Evolutionary conservation across 2,797 vertebrate genomes (phyloP), one percentile per base, ranked within the genome.

Genomic region (Artibeus lituratus): DNA sequence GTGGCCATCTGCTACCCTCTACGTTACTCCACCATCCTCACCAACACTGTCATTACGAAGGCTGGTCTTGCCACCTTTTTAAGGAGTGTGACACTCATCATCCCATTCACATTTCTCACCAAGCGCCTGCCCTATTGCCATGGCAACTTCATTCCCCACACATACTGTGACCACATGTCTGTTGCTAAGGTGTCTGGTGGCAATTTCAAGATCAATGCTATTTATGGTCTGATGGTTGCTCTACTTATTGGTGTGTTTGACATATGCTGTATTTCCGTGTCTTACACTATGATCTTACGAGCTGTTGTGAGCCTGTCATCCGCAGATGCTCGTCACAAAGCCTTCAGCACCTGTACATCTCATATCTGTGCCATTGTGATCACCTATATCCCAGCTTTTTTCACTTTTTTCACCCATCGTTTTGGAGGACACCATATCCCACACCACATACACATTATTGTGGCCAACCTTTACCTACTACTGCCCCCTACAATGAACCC

Each of bases 1-100:
- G 97, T 98, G 47, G 98, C 98, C 1, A 98, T 99, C 91, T 98
- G 98, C 89, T 98, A 98, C 77, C 98, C 98, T 0, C 55, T 98
- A 57, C 97, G 95, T 24, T 99, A 98, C 51, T 67, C 80, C 57
- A 97, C 98, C 14, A 98, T 99, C 26, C 98, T 99, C 97, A 99
- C 98, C 2, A 98, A 95, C 53, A 76, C 95, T 65, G 77, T 97
- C 44, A 98, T 99, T 49, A 80, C 97, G 12, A 97, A 91, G 44
- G 96, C 98, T 26, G 98, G 98, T 0, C 29, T 96, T 51, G 88
- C 67, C 3, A 98, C 98, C 0, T 98, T 98, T 96, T 35, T 51
- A 2, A 37, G 94, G 7, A 78, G 97, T 10, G 65, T 97, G 2
- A 35, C 97, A 4, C 14, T 98, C 9, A 95, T 99, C 9, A 7